Base-by-base conservation (phyloP, 2,888 invertebrate genomes). In the Plusia festucae region DNA sequence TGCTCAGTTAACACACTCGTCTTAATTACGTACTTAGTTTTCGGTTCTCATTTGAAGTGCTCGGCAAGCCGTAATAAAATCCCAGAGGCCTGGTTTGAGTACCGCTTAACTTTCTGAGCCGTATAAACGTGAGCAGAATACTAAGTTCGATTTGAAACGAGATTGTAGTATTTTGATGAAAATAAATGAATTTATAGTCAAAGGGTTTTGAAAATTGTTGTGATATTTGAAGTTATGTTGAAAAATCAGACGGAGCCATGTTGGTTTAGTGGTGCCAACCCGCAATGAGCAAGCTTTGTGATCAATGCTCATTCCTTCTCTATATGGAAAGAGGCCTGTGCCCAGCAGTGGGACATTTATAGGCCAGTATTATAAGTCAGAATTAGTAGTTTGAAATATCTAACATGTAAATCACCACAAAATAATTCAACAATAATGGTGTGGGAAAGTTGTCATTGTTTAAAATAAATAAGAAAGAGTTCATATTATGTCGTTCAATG, bases 11-110 rank as follows among this genome's bases (percentile, higher is more conserved):
- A 49, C 18, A 13, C 9, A 46, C 46, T n/a, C 18, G 46, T 49
- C 20, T 18, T 49, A 49, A 49, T 49, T 49, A 49, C 46, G 20
- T 49, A 49, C 46, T 49, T 49, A 49, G 18, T 18, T 49, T 9
- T 49, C 18, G 18, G 18, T 8, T 11, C 20, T 4, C 13, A 49
- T 49, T 49, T 20, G 24, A 49, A 49, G 11, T 20, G 9, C 9
- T 2, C 20, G 11, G 46, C 20, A 20, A 11, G 11, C 46, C 20
- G 18, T 11, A 49, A 18, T 18, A 18, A 49, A 49, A 49, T 49
- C 46, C 46, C 46, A 9, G 13, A 18, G 46, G 46, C 46, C 0
- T 20, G 20, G 18, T 49, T 20, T 49, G 46, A 11, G 46, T 20
- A 40, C 40, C n/a, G 40, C 40, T 40, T 40, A 40, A 40, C 40